Conservation (phyloP, 2,888 invertebrate species). For the Stictocephala bisonia region DNA sequence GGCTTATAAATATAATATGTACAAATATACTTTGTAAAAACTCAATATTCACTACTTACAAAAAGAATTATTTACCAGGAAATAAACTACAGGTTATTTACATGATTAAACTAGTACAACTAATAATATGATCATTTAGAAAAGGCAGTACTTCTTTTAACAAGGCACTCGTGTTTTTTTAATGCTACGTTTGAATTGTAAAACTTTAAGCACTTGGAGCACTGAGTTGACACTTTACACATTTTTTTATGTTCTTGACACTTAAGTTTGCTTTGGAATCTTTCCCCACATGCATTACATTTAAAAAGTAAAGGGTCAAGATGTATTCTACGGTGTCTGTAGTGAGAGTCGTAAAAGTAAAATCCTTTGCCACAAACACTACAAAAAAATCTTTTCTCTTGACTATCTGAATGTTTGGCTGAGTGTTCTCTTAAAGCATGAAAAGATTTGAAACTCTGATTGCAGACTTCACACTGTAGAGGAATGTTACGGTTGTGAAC, state of each 20-base stretch:
- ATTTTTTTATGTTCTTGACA: constrained; percentile 4
- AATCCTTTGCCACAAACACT: constrained; percentile 29
- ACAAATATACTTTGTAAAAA: no score
- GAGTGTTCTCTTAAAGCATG: constrained; percentile 11
- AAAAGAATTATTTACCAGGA: no score
- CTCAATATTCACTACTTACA: no score
- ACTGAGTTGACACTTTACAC: neutral
- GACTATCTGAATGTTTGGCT: neutral
- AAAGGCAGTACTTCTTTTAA: neutral
- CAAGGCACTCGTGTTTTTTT: neutral
- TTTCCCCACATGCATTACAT: constrained; percentile 7
- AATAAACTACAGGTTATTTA: no score
- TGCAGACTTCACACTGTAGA: neutral
- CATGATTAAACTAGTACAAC: no score
- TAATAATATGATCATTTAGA: no score
- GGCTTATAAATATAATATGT: no score
- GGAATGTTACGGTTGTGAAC: neutral
- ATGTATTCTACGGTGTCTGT: constrained; percentile 5
- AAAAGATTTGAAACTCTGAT: constrained; percentile 11
- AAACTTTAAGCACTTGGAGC: neutral
- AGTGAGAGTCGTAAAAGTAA: constrained; percentile 22
- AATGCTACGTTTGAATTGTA: neutral
- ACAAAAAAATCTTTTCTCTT: constrained; percentile 21
- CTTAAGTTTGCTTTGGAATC: constrained; percentile 11
- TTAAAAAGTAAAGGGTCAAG: constrained; percentile 16